Evolutionary conservation across 1,140 invertebrate genomes (phyloP).

Genomic region (Caenorhabditis brenneri): DNA sequence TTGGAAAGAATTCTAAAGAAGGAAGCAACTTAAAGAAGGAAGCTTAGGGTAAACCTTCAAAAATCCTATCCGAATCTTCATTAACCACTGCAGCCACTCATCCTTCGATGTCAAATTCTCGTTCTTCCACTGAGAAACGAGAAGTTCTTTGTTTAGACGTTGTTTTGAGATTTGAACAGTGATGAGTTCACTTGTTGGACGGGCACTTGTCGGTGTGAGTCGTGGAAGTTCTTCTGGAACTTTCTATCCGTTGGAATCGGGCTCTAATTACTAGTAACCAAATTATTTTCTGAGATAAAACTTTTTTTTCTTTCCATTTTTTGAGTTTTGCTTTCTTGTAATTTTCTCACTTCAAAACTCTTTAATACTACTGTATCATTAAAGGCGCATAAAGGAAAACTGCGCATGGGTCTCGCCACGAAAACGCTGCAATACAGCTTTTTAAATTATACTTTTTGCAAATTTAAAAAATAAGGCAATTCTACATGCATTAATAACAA

Average conservation of each 20-base stretch:
- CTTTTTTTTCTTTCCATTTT: too few species aligned
- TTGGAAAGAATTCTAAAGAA: not conserved
- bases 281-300: too few species aligned
- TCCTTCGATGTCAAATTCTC: slow-evolving; percentile 75
- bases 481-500: not conserved
- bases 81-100: slow-evolving; percentile 97
- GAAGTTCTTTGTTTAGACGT: not conserved
- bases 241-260: not conserved
- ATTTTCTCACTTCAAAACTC: too few species aligned
- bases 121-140: not conserved
- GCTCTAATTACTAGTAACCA: too few species aligned
- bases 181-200: slow-evolving; percentile 12
- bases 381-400: too few species aligned
- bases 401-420: too few species aligned
- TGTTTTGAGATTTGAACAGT: slow-evolving; percentile 13
- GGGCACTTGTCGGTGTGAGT: slow-evolving; percentile 15
- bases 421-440: too few species aligned
- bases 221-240: slow-evolving; percentile 13
- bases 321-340: too few species aligned
- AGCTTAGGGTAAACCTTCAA: slow-evolving; percentile 82
- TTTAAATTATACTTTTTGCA: too few species aligned
- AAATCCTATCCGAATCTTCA: slow-evolving; percentile 84
- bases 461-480: too few species aligned
- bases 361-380: too few species aligned
- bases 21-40: not conserved